These are phyloP conservation scores for Acyrthosiphon pisum DNA, from an alignment of 1,140 invertebrate species.

Conservation along the genomic window DNA sequence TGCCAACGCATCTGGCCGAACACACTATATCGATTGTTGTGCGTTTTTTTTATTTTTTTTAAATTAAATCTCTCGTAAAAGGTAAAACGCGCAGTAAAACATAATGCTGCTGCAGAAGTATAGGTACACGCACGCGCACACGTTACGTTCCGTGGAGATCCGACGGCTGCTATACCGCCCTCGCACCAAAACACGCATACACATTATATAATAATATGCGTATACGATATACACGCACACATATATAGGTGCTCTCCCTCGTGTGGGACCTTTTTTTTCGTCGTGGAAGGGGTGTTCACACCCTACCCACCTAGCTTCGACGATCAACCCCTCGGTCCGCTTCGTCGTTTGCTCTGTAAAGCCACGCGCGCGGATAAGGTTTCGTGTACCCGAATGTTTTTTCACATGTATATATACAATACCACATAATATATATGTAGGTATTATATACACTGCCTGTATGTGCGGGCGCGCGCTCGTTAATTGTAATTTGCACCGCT, in stretches of 20 bases:
- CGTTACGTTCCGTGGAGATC: not conserved
- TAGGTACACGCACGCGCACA: not conserved
- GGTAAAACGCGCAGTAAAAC: not conserved
- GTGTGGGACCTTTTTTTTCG: not conserved
- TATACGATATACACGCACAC: not conserved
- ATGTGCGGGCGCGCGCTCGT: not conserved
- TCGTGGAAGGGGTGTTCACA: not conserved
- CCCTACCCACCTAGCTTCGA: no score
- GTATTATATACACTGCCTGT: not conserved
- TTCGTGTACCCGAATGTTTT: not conserved
- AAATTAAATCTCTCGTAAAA: conserved; percentile 26
- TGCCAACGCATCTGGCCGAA: not conserved
- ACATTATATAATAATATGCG: not conserved
- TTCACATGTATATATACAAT: not conserved
- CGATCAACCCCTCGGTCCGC: no score
- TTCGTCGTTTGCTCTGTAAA: not conserved
- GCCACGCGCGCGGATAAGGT: not conserved
- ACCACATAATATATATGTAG: not conserved
- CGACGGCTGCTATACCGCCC: no score
- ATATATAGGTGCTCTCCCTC: no score
- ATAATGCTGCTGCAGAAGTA: not conserved
- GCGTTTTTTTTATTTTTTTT: no score
- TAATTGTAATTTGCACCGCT: not conserved
- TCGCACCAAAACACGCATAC: not conserved
- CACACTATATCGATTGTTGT: conserved; percentile 27